Evolutionary conservation across 1,140 invertebrate genomes (phyloP), one percentile per base, ranked within the genome.

Genomic region (Drosophila oshimai): DNA sequence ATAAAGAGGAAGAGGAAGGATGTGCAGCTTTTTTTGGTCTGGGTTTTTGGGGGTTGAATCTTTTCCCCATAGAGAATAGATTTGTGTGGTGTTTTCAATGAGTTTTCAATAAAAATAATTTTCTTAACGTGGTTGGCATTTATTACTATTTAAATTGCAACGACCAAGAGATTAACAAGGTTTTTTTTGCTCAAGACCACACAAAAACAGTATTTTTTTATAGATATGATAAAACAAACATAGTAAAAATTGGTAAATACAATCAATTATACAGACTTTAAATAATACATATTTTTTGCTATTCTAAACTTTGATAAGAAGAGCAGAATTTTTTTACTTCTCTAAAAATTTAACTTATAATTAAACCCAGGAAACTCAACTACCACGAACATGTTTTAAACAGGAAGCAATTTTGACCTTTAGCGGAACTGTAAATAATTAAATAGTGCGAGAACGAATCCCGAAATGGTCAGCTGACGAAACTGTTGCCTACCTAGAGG

Each of bases 401-500:
- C 2, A 22, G 28, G 4, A 4, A 10, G 2, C 20, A 4, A 3
- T 4, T 22, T 36, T 73, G 67, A 86, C 62, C 61, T 76, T 79
- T 58, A 24, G n/a, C 15, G 18, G 4, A 5, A 17, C 37, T 12
- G 12, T 87, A 36, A 37, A 86, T 80, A 53, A 58, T 80, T 69
- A 61, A 86, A 42, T 13, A 46, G 31, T 12, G 6, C 6, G 9
- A 17, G 10, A 28, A 13, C 20, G 18, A 5, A 41, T 31, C 1
- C 22, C 9, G 4, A 13, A 12, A 28, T 34, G 28, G 37, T 46
- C 42, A 65, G 34, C 37, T 60, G 44, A 22, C 22, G 54, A 45
- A 68, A 71, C 64, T 79, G 67, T 86, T 71, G 67, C 61, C 80
- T 55, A 37, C 57, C 31, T 64, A 51, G 13, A 3, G 3, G 49